phyloP scores from a whole-genome alignment of 2,888 invertebrate species.

The Cephus spinipes region DNA sequence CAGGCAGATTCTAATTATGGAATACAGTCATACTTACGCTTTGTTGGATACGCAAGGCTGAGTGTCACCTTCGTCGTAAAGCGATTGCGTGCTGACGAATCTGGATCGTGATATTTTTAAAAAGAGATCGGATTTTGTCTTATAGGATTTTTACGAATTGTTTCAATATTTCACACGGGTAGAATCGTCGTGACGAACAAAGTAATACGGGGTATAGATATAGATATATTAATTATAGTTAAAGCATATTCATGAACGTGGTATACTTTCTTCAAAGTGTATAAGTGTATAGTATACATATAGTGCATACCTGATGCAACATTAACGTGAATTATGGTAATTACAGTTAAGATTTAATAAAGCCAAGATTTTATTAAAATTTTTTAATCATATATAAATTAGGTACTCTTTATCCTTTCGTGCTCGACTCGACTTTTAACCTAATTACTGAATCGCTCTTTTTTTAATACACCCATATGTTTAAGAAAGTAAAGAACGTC shows the following conservation, averaged over 20 bases:
- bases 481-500: not conserved
- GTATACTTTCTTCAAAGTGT: not conserved
- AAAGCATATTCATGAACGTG: not conserved
- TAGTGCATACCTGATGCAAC: not conserved
- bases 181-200: too few species aligned
- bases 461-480: not conserved
- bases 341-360: not conserved
- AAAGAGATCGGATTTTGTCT: not conserved
- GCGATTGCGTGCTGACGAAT: not conserved
- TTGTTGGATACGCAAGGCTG: not conserved
- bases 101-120: not conserved
- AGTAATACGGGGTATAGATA: too few species aligned
- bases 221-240: too few species aligned
- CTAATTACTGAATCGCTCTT: not conserved
- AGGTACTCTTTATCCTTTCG: not conserved
- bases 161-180: not conserved
- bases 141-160: not conserved
- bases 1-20: not conserved
- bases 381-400: not conserved
- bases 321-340: not conserved
- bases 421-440: not conserved
- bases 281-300: not conserved
- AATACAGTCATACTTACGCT: not conserved
- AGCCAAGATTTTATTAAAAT: not conserved
- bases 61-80: too few species aligned